Conservation (phyloP, 1,140 invertebrate species). For the Meteorus sp. region DNA sequence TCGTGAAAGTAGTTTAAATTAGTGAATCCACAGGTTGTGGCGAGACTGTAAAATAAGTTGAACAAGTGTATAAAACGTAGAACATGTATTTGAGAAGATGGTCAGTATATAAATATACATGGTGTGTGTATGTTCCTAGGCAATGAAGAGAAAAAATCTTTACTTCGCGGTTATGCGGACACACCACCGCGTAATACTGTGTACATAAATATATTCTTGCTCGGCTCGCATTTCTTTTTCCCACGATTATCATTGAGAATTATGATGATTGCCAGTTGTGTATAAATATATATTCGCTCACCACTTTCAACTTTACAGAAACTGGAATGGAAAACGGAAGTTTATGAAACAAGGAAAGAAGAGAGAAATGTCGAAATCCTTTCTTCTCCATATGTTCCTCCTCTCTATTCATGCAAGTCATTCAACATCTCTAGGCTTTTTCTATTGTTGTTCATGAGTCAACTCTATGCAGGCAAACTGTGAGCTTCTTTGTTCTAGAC, state of each 20-base stretch:
- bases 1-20: not conserved
- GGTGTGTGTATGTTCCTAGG: not conserved
- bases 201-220: conserved; percentile 1
- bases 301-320: not conserved
- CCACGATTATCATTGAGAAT: conserved; percentile 24
- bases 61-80: not conserved
- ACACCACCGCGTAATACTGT: not conserved
- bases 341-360: conserved; percentile 4
- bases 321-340: not conserved
- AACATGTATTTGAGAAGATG: not conserved
- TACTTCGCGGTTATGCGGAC: not conserved
- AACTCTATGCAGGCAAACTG: not conserved
- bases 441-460: not conserved
- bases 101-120: not conserved
- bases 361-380: not conserved
- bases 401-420: not conserved
- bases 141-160: not conserved
- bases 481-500: not conserved
- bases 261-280: conserved; percentile 14
- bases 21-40: conserved; percentile 6
- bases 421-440: conserved; percentile 14
- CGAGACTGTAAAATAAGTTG: not conserved
- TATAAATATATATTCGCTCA: too few relatives aligned
- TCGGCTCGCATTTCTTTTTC: conserved; percentile 13
- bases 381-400: conserved; percentile 1